These are phyloP conservation scores for Mugil cephalus DNA, from an alignment of 2,113 vertebrate species.

Conservation along the genomic window DNA sequence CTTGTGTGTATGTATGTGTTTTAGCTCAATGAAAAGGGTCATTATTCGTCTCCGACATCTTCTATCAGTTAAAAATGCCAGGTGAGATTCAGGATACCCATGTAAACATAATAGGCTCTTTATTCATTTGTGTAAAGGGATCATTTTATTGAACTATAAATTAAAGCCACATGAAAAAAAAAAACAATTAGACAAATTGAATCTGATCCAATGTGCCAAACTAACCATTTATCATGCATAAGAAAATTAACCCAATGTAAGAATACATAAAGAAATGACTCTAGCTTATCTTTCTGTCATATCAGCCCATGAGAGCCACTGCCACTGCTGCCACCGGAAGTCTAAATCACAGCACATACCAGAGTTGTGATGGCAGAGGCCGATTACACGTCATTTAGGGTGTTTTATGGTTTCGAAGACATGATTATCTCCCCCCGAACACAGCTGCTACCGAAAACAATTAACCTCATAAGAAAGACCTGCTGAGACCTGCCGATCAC, in stretches of 20 bases:
- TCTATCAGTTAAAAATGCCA: conserved; percentile 12
- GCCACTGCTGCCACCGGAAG: conserved; percentile 10
- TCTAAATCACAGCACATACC: conserved; percentile 51
- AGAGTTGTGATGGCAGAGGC: conserved; percentile 28
- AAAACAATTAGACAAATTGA: too few species aligned
- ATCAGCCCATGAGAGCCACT: background rate
- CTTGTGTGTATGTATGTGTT: conserved; percentile 16
- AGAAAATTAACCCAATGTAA: background rate
- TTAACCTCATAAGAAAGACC: background rate
- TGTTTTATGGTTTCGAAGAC: conserved; percentile 45
- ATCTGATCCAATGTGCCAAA: too few species aligned
- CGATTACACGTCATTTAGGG: conserved; percentile 35
- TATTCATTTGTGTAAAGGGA: background rate
- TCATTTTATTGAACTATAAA: background rate
- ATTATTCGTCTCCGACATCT: conserved; percentile 28
- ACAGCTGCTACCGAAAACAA: conserved; percentile 36
- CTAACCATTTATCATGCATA: too few species aligned
- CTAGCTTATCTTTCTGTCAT: background rate
- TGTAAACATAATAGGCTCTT: background rate
- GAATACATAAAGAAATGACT: background rate
- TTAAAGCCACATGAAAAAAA: background rate
- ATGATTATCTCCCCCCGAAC: conserved; percentile 7
- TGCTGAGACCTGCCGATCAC: background rate
- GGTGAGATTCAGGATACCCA: background rate
- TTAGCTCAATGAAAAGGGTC: background rate